phyloP scores from a whole-genome alignment of 2,888 invertebrate species.

The Drosophila setosimentum region DNA sequence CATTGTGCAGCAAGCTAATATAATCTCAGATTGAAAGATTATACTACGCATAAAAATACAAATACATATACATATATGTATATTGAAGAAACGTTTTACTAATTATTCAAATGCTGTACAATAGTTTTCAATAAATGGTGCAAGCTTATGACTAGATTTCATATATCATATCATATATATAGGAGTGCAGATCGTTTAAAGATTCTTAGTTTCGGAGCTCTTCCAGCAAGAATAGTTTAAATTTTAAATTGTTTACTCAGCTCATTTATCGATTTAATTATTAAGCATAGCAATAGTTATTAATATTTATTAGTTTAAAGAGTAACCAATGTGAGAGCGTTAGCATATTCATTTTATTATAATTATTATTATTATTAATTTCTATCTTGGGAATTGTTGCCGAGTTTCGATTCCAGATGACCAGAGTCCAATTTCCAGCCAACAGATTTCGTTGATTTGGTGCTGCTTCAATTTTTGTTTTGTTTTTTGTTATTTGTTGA shows the following conservation, averaged over 20 bases:
- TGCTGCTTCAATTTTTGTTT: constrained; percentile 10
- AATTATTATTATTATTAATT: constrained; percentile 2
- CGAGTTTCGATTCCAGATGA: constrained; percentile 10
- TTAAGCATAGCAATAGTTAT: constrained; percentile 8
- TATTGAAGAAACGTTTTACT: constrained; percentile 13
- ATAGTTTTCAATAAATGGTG: constrained; percentile 22
- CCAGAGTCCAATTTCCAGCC: constrained; percentile 15
- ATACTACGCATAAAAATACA: constrained; percentile 11
- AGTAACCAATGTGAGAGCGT: constrained; percentile 8
- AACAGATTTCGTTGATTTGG: constrained; percentile 32
- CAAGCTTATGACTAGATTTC: constrained; percentile 53
- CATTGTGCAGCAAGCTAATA: constrained; percentile 28
- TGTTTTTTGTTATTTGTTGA: constrained; percentile 10
- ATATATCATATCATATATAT: constrained; percentile 23
- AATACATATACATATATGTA: constrained; percentile 8
- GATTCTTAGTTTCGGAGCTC: constrained; percentile 41
- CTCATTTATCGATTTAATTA: constrained; percentile 2
- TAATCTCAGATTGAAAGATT: constrained; percentile 42
- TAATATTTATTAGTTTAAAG: constrained; percentile 11
- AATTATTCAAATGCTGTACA: constrained; percentile 43
- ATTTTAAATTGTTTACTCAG: not conserved
- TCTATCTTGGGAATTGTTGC: constrained; percentile 15
- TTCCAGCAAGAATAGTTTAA: constrained; percentile 5
- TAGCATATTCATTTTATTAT: constrained; percentile 12
- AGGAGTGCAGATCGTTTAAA: constrained; percentile 41